A percentile compares a stretch with the other conserved stretches of the same genome.
phyloP scores from a whole-genome alignment of 2,888 invertebrate genomes.

The Luffia ferchaultella region DNA sequence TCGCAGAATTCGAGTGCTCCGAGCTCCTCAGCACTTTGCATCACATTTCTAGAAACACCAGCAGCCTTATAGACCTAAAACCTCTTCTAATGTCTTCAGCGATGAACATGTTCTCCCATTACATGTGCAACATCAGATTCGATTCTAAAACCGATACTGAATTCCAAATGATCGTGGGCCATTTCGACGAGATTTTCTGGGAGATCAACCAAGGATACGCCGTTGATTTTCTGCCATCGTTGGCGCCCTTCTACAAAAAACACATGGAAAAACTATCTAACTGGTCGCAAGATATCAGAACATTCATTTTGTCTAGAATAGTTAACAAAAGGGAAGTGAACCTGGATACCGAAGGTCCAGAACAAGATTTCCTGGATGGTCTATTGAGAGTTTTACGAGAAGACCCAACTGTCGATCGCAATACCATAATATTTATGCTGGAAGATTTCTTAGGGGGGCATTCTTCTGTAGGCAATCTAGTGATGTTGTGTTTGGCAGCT shows the following conservation, averaged over 20 bases:
- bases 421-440: constrained; percentile 82
- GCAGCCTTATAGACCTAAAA: constrained; percentile 68
- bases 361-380: constrained; percentile 83
- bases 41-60: constrained; percentile 36
- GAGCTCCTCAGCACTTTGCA: constrained; percentile 68
- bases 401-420: constrained; percentile 73
- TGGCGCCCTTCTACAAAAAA: constrained; percentile 74
- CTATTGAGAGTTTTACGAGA: constrained; percentile 74
- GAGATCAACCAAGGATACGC: constrained; percentile 91
- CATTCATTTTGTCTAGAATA: constrained; percentile 77
- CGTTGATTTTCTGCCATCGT: constrained; percentile 85
- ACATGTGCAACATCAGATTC: constrained; percentile 86
- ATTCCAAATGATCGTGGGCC: constrained; percentile 73
- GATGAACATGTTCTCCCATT: constrained; percentile 85
- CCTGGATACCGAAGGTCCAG: constrained; percentile 67
- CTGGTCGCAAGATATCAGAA: constrained; percentile 75
- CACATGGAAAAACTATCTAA: constrained; percentile 73
- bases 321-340: constrained; percentile 66
- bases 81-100: constrained; percentile 76
- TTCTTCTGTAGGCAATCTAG: constrained; percentile 85
- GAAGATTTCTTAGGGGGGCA: constrained; percentile 91
- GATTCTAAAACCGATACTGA: constrained; percentile 69
- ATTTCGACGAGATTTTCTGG: constrained; percentile 90
- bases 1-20: constrained; percentile 71
- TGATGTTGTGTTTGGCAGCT: constrained; percentile 78